These are phyloP conservation scores for Drosophila prolongata DNA, from an alignment of 2,888 invertebrate species.

Conservation along the genomic window DNA sequence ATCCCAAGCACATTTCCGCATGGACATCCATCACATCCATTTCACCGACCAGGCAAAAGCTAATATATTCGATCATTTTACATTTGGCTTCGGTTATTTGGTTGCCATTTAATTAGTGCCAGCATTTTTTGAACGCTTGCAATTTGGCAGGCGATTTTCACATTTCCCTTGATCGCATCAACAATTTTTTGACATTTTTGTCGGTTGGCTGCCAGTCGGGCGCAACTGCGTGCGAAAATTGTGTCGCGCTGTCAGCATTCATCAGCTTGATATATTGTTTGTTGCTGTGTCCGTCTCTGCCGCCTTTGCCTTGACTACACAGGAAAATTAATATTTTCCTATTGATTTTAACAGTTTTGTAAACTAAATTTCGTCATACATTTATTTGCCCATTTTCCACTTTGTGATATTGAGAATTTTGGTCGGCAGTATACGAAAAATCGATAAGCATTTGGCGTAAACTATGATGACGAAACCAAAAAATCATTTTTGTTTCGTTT, in stretches of 20 bases:
- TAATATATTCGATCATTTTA: slow-evolving; percentile 16
- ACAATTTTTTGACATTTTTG: slow-evolving; percentile 59
- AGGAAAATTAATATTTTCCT: not conserved
- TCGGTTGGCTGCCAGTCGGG: slow-evolving; percentile 54
- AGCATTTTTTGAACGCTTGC: slow-evolving; percentile 40
- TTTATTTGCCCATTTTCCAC: not conserved
- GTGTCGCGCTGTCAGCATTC: slow-evolving; percentile 47
- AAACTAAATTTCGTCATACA: too few species aligned
- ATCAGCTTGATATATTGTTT: slow-evolving; percentile 59
- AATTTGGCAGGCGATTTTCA: slow-evolving; percentile 44
- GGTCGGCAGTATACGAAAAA: too few species aligned
- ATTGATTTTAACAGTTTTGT: not conserved
- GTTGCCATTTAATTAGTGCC: slow-evolving; percentile 59
- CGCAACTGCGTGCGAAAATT: slow-evolving; percentile 59
- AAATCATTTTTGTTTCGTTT: too few species aligned
- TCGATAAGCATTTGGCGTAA: too few species aligned
- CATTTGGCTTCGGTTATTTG: slow-evolving; percentile 32
- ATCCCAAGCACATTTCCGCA: slow-evolving; percentile 18
- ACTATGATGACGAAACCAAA: too few species aligned
- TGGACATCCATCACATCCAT: slow-evolving; percentile 8
- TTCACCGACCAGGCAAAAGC: slow-evolving; percentile 5
- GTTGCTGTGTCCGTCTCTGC: slow-evolving; percentile 28
- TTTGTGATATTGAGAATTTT: not conserved
- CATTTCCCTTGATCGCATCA: slow-evolving; percentile 41
- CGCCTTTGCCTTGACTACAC: slow-evolving; percentile 5